These are phyloP conservation scores for Pogoniulus pusillus DNA, from an alignment of 2,797 vertebrate species.

Conservation along the genomic window DNA sequence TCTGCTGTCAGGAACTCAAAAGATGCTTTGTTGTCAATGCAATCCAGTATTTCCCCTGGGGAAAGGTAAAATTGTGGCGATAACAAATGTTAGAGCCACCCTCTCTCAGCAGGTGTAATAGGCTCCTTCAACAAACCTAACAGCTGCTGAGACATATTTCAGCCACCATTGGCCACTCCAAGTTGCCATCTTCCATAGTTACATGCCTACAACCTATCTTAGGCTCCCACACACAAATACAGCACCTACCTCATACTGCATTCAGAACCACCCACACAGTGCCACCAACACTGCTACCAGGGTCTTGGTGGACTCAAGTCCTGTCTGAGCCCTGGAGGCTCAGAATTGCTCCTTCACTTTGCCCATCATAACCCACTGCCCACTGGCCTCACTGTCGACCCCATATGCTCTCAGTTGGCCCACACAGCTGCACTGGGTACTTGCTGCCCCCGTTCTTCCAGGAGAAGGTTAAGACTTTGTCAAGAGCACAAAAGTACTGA, in stretches of 20 bases:
- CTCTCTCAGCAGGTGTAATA: not conserved
- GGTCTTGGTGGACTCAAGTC: not conserved
- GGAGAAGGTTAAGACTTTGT: not conserved
- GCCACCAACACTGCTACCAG: not conserved
- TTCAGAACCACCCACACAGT: not conserved
- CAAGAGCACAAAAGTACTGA: not conserved
- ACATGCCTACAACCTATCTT: not conserved
- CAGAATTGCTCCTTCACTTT: not conserved
- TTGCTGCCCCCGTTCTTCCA: not conserved
- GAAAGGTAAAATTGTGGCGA: not conserved
- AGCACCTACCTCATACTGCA: rapidly evolving
- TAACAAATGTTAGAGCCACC: not conserved
- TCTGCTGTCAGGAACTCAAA: not conserved
- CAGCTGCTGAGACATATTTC: not conserved
- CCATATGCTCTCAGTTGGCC: not conserved
- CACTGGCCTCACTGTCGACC: rapidly evolving
- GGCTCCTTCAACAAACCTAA: not conserved
- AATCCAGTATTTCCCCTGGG: not conserved
- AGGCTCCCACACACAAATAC: not conserved
- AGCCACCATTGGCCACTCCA: not conserved
- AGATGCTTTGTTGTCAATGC: not conserved
- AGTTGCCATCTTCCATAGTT: not conserved
- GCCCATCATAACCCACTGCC: rapidly evolving
- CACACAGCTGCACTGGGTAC: not conserved
- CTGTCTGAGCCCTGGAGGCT: not conserved